These are phyloP conservation scores for Oeneis ivallda DNA, from an alignment of 2,888 invertebrate genomes.

Conservation along the genomic window DNA sequence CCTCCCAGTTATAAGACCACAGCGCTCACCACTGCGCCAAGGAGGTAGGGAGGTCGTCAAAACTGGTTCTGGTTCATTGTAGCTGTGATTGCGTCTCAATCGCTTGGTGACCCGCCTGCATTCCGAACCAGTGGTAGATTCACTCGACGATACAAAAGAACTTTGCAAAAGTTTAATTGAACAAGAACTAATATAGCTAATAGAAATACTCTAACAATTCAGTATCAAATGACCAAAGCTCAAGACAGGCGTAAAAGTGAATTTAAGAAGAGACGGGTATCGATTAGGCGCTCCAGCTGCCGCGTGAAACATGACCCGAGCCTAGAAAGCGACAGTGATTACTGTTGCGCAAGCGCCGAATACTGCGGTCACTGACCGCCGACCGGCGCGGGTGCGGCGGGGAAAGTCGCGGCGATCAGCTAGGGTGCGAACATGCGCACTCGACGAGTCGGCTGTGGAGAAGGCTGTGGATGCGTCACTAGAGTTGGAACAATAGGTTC, in stretches of 20 bases:
- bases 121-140: too few species aligned
- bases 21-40: too few species aligned
- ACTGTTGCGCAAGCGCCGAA: constrained; percentile 71
- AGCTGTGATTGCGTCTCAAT: too few species aligned
- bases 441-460: not conserved
- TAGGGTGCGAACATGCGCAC: constrained; percentile 38
- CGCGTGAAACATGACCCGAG: constrained; percentile 44
- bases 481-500: too few species aligned
- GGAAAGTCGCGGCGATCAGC: constrained; percentile 66
- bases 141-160: too few species aligned
- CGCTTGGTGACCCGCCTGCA: too few species aligned
- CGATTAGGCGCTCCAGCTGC: constrained; percentile 30
- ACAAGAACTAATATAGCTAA: too few species aligned
- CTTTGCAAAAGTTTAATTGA: too few species aligned
- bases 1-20: too few species aligned
- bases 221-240: constrained; percentile 5
- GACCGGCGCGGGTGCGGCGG: constrained; percentile 61
- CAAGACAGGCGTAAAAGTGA: constrained; percentile 19
- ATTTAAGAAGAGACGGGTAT: constrained; percentile 15
- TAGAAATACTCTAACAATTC: not conserved
- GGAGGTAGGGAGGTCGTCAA: too few species aligned
- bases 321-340: constrained; percentile 77
- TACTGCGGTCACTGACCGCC: constrained; percentile 65
- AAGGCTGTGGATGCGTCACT: too few species aligned
- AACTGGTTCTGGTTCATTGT: too few species aligned